These are phyloP conservation scores for Drosophila koepferae DNA, from an alignment of 2,888 invertebrate genomes.

Conservation along the genomic window DNA sequence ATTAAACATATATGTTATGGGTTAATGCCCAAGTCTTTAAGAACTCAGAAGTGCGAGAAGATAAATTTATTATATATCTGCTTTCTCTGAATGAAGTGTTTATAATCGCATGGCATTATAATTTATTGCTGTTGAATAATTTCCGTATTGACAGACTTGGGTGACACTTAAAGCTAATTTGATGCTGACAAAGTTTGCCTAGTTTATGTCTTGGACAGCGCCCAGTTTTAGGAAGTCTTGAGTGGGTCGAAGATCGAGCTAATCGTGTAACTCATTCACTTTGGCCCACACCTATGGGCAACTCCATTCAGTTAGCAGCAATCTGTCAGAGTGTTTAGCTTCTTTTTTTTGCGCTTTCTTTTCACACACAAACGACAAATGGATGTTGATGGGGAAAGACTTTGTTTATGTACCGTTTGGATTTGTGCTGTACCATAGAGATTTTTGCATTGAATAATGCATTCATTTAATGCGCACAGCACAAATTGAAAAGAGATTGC, in stretches of 20 bases:
- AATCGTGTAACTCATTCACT: background rate
- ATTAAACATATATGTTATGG: background rate
- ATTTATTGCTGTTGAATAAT: background rate
- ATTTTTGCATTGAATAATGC: conserved; percentile 32
- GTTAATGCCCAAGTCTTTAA: background rate
- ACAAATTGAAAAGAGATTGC: conserved; percentile 15
- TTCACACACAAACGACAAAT: conserved; percentile 20
- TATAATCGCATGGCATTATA: background rate
- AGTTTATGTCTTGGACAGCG: background rate
- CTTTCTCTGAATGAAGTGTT: conserved; percentile 1
- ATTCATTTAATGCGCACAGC: conserved; percentile 6
- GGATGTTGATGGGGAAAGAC: conserved; percentile 5
- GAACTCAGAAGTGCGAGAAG: background rate
- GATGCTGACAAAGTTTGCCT: background rate
- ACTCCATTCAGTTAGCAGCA: conserved; percentile 22
- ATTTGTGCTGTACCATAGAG: conserved; percentile 15
- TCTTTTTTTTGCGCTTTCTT: conserved; percentile 22
- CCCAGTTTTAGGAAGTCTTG: background rate
- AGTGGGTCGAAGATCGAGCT: background rate
- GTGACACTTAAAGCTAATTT: background rate
- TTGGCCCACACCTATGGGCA: background rate
- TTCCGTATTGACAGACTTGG: background rate
- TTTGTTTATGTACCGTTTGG: conserved; percentile 8
- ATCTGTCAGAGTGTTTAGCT: conserved; percentile 32
- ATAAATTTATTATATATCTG: background rate